Base-by-base conservation (phyloP, 2,113 vertebrate genomes). In the Rousettus leschenaultii region DNA sequence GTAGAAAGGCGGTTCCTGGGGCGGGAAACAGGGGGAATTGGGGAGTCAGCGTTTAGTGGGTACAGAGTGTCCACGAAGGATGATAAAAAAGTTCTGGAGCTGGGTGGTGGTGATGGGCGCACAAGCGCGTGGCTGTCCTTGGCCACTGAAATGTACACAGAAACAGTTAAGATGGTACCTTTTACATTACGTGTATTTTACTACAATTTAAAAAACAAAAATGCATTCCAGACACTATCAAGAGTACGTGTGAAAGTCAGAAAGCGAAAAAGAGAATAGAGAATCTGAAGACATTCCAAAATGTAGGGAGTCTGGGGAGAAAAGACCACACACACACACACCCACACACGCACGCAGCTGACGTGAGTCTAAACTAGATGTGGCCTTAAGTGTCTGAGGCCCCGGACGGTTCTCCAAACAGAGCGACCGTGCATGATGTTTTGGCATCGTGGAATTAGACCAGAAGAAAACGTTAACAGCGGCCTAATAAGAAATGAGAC, bases 401-500 rank as follows among this genome's bases (percentile, higher is more conserved):
- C 87, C 83, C 55, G 35, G 22, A 30, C 71, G 38, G 30, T 35
- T 74, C 90, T 43, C 73, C 86, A 79, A 89, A 84, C 28, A 84
- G 0, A 78, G 78, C 45, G 40, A 74, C 65, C 45, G 40, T 4
- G 14, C 45, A 38, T 57, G 57, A 65, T 19, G 28, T 86, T 33
- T 63, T 80, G 71, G 65, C 84, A 87, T 77, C 63, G 3, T 57
- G 84, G 38, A 87, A 61, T 84, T 11, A 80, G 9, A 73, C 28
- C 24, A 89, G 63, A 48, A 51, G 14, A 80, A 65, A 73, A 53
- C 43, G 71, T 35, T 45, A 40, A 89, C 57, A 83, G 80, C 4
- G 51, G 71, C 55, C 61, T 91, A 63, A 85, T 90, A 35, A 83
- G 51, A 95, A 97, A 96, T 33, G 75, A 96, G 74, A 71, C 35